These are phyloP conservation scores for Carabus problematicus DNA, from an alignment of 2,888 invertebrate species.

Conservation along the genomic window DNA sequence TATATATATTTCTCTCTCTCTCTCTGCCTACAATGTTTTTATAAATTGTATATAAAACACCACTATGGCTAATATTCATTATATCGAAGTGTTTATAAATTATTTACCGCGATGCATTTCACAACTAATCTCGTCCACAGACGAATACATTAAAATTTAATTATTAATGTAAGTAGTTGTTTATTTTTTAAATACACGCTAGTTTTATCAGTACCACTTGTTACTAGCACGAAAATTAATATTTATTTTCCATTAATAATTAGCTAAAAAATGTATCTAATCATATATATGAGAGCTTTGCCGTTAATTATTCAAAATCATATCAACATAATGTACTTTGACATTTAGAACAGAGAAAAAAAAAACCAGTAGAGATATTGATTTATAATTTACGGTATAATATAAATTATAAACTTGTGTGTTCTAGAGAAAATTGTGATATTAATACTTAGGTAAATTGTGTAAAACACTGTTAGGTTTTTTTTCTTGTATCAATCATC, in stretches of 20 bases:
- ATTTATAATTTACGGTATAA: background rate
- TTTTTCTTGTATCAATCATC: too few relatives aligned
- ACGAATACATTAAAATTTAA: constrained; percentile 22
- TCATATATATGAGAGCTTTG: constrained; percentile 20
- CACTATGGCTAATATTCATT: too few relatives aligned
- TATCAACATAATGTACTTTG: too few relatives aligned
- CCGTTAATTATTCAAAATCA: background rate
- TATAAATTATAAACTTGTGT: background rate
- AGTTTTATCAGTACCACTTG: too few relatives aligned
- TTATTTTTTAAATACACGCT: background rate
- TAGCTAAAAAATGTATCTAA: constrained; percentile 14
- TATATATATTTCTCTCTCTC: too few relatives aligned
- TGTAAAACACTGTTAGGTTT: too few relatives aligned
- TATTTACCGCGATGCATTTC: background rate
- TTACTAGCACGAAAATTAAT: background rate
- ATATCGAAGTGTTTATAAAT: background rate
- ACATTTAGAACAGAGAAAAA: background rate
- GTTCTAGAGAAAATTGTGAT: background rate
- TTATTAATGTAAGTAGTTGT: constrained; percentile 29
- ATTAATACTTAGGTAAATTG: background rate
- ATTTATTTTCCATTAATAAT: background rate
- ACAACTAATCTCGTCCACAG: background rate
- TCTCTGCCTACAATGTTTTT: too few relatives aligned
- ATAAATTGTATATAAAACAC: too few relatives aligned
- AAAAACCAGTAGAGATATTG: background rate